Conservation (phyloP, 2,113 vertebrate species). For the Microtus montanus region DNA sequence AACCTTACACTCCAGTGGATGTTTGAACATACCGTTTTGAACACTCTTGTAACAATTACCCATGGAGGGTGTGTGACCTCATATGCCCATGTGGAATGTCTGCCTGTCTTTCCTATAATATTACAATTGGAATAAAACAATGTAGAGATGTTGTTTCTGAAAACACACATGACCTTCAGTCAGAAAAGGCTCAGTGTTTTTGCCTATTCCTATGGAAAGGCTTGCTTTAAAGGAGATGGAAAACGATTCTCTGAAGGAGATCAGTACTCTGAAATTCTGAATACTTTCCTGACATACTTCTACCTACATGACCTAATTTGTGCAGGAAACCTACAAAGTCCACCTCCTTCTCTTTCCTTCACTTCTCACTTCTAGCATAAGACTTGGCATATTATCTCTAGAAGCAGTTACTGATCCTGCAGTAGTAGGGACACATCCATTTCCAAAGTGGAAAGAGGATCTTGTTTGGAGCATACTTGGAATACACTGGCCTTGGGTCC, state of each 20-base stretch:
- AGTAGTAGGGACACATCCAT: neutral
- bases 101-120: fast-evolving
- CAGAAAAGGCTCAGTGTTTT: neutral
- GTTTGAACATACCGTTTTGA: neutral
- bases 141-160: neutral
- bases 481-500: neutral
- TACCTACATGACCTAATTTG: neutral
- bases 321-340: neutral
- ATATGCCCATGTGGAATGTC: neutral
- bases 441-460: neutral
- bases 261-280: fast-evolving
- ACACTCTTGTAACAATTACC: no score
- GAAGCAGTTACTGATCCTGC: neutral
- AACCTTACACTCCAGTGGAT: neutral
- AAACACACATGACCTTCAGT: neutral
- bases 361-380: fast-evolving
- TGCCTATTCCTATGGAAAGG: neutral
- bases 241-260: fast-evolving
- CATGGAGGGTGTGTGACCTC: neutral
- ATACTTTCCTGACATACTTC: neutral
- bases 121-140: neutral
- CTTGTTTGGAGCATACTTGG: neutral
- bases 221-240: neutral
- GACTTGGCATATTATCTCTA: fast-evolving
- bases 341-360: no score